phyloP scores from a whole-genome alignment of 1,140 invertebrate species.

The Aporrectodea caliginosa region DNA sequence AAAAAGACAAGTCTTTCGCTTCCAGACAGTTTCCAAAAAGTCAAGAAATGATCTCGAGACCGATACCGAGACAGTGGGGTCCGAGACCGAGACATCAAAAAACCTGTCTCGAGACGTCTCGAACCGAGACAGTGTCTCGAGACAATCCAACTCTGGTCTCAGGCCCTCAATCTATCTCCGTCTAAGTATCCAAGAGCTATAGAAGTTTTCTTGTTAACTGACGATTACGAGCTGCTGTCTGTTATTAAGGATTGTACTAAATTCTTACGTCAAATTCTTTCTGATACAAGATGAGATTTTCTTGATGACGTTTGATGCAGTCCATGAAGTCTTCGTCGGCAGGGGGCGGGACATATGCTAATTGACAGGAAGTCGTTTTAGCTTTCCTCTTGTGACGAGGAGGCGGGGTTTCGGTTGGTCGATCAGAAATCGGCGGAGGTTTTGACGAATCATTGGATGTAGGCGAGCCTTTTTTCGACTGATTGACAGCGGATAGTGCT shows the following conservation, averaged over 20 bases:
- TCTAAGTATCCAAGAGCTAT: too few species aligned
- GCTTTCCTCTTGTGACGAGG: too few species aligned
- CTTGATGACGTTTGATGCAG: neutral
- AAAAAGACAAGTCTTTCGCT: too few species aligned
- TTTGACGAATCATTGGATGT: neutral
- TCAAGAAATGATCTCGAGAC: too few species aligned
- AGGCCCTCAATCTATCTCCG: too few species aligned
- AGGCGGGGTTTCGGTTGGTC: neutral
- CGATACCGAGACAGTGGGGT: too few species aligned
- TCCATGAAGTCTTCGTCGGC: neutral
- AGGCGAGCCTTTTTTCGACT: neutral
- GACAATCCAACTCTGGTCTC: neutral
- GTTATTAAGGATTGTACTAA: neutral
- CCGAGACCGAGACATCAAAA: neutral
- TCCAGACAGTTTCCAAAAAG: too few species aligned
- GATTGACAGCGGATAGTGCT: too few species aligned
- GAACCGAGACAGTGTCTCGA: neutral
- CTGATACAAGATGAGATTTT: neutral
- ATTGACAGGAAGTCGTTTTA: neutral
- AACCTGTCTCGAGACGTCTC: neutral
- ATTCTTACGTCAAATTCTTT: slow-evolving; percentile 1
- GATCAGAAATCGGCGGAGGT: neutral
- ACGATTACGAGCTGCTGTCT: neutral
- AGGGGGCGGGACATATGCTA: neutral
- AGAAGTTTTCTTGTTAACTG: too few species aligned